Evolutionary conservation across 35 echinoderm and acorn worm species (phyloP).

Genomic region (Lytechinus pictus): DNA sequence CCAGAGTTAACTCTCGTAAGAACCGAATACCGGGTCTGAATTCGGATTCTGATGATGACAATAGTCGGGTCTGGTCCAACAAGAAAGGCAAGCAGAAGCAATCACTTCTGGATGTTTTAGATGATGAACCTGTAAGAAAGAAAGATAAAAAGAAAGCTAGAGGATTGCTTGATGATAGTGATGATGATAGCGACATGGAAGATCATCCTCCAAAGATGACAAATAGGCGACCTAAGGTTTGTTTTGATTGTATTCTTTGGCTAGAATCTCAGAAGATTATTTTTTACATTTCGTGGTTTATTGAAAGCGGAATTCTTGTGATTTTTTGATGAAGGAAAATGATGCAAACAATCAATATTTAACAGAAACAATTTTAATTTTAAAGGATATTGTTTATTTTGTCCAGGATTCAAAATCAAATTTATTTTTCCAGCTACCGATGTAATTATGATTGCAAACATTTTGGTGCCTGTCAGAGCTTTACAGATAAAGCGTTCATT

Average conservation of each 20-base stretch:
- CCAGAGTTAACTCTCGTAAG: slow-evolving; percentile 15
- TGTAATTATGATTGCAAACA: too few relatives aligned
- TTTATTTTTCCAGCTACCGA: too few relatives aligned
- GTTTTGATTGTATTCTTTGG: neutral
- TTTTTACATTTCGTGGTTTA: too few relatives aligned
- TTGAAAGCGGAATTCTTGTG: too few relatives aligned
- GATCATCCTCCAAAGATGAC: slow-evolving; percentile 60
- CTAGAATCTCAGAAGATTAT: too few relatives aligned
- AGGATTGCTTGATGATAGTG: slow-evolving; percentile 47
- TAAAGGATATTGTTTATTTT: too few relatives aligned
- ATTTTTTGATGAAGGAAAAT: too few relatives aligned
- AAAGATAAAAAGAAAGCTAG: slow-evolving; percentile 37
- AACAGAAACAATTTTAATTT: too few relatives aligned
- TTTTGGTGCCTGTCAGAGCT: too few relatives aligned
- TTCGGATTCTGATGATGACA: slow-evolving; percentile 60
- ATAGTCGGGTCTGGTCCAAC: neutral
- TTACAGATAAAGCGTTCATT: too few relatives aligned
- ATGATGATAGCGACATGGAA: slow-evolving; percentile 55
- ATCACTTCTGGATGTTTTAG: slow-evolving; percentile 54
- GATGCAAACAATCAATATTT: too few relatives aligned
- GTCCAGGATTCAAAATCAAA: too few relatives aligned
- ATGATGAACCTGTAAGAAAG: slow-evolving; percentile 39
- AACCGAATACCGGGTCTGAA: slow-evolving; percentile 36
- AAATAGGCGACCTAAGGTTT: slow-evolving; percentile 63
- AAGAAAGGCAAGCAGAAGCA: slow-evolving; percentile 44